Evolutionary conservation across 1,140 invertebrate species (phyloP), one percentile per base, ranked within the genome.

Genomic region (Nebria ingens): DNA sequence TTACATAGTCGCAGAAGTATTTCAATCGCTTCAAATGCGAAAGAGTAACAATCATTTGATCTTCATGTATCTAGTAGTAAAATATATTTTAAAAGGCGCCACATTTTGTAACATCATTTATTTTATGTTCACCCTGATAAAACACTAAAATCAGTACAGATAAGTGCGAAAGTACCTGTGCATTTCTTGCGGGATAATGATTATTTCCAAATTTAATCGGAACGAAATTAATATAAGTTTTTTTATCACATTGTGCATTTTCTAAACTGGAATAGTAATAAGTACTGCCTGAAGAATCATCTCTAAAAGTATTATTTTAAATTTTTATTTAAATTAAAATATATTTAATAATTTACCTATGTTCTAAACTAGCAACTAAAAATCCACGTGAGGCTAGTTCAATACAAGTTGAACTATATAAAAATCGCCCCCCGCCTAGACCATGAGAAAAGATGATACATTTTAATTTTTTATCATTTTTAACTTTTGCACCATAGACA

Each of bases 391-490:
- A 83, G 6, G 84, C 82, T 38, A 86, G 62, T 54, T 85, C 80
- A 29, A 69, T 67, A 61, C 77, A 81, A 51, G 80, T 73, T 2
- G 77, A 72, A 19, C 78, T 79, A 61, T 83, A 83, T 20, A 80
- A 71, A 21, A 79, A 81, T 56, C 84, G 67, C 61, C 76, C 77
- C 0, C 77, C 81, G 17, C 79, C 80, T 29, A 85, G 70, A 11
- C 84, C 84, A 68, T 87, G 84, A 0, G 83, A 84, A 61, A 86
- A 79, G 13, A 86, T 67, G 21, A 86, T 61, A 6, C 84, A 74
- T 25, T 82, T 83, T 58, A 80, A 65, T 71, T 67, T 72, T 49
- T 58, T 20, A n/a, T 60, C 58, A 13, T 54, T 59, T 55, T 63
- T 52, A 58, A 64, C 25, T 66, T 64, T 60, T 59, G 71, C 76